Evolutionary conservation across 2,113 vertebrate species (phyloP).

Genomic region (Cyprinodon brontotheroides): DNA sequence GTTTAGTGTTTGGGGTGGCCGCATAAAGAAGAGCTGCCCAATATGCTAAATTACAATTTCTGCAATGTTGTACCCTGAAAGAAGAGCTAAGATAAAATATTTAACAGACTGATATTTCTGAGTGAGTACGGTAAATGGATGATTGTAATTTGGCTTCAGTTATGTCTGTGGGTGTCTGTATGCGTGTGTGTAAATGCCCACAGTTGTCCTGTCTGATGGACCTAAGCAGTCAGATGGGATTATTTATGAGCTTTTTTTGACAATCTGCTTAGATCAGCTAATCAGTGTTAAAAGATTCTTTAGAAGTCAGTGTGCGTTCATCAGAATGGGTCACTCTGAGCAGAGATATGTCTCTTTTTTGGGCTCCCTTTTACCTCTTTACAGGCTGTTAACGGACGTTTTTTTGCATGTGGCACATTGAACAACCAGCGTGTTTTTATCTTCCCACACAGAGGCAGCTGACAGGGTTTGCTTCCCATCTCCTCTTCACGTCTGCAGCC

Average conservation of each 20-base stretch:
- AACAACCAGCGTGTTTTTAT: conserved; percentile 25
- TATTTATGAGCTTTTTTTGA: background rate
- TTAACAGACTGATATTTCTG: background rate
- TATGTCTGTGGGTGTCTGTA: background rate
- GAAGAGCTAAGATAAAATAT: background rate
- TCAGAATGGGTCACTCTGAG: background rate
- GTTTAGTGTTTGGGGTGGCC: background rate
- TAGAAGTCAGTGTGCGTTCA: background rate
- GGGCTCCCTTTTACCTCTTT: background rate
- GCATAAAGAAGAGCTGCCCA: background rate
- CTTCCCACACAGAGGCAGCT: conserved; percentile 30
- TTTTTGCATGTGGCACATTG: background rate
- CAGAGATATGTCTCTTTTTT: background rate
- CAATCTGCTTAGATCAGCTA: background rate
- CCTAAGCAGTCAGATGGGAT: background rate
- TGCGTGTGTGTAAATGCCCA: background rate
- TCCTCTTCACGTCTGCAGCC: conserved; percentile 18
- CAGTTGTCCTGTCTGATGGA: background rate
- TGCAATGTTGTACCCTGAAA: background rate
- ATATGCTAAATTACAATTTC: background rate
- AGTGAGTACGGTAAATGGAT: too few species aligned
- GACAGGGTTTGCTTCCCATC: conserved; percentile 51
- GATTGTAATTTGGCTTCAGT: too few species aligned
- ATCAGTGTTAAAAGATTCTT: too few species aligned
- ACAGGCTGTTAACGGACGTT: background rate